Percentiles rank a stretch among this genome's conserved stretches.
These are phyloP conservation scores for Phrynocephalus versicolor DNA, from an alignment of 2,113 vertebrate genomes.

Conservation along the genomic window DNA sequence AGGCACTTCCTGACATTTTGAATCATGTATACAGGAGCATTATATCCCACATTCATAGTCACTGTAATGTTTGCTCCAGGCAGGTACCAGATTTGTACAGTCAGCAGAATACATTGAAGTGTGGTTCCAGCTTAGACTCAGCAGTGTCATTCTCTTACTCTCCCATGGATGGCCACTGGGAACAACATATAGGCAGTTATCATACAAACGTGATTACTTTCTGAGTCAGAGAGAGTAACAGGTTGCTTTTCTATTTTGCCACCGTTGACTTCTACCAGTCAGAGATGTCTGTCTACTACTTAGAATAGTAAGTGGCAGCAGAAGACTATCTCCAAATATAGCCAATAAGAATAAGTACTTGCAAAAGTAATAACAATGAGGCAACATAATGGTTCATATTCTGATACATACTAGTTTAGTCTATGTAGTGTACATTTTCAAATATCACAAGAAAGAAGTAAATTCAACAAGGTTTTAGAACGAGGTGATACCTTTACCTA, in stretches of 20 bases:
- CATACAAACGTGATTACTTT: background rate
- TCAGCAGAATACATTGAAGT: background rate
- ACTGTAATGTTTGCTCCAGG: background rate
- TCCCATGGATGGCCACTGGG: background rate
- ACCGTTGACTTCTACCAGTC: background rate
- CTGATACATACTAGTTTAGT: background rate
- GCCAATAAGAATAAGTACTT: background rate
- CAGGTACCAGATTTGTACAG: background rate
- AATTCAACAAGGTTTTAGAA: too few species aligned
- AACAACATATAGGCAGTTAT: background rate
- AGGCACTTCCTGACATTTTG: too few species aligned
- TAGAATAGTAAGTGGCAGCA: too few species aligned
- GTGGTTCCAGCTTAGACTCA: background rate
- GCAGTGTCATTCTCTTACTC: background rate
- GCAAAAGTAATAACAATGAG: background rate
- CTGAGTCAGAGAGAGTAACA: background rate
- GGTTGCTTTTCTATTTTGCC: background rate
- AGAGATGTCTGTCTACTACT: background rate
- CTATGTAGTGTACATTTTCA: background rate
- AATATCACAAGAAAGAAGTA: background rate
- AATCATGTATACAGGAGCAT: too few species aligned
- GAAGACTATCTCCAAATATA: background rate
- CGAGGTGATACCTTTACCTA: too few species aligned
- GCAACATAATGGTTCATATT: background rate
- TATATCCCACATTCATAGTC: background rate